These are phyloP conservation scores for Conus canariensis DNA, from an alignment of 2,888 invertebrate species.

Conservation along the genomic window DNA sequence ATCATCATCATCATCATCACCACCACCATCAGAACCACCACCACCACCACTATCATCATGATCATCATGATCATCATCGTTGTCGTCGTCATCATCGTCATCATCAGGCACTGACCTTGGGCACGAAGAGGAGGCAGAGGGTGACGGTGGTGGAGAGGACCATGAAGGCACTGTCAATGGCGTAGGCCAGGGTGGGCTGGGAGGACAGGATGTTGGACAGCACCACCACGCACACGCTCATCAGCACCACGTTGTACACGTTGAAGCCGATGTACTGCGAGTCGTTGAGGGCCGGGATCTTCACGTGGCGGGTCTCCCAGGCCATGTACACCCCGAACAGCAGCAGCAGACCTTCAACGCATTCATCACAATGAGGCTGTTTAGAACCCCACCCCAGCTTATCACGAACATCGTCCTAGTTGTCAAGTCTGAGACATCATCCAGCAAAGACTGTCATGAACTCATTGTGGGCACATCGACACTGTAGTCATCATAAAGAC, in stretches of 20 bases:
- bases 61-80: no score
- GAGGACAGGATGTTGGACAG: conserved; percentile 93
- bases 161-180: conserved; percentile 88
- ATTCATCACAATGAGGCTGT: neutral
- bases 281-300: conserved; percentile 94
- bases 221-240: conserved; percentile 91
- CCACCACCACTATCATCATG: no score
- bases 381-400: no score
- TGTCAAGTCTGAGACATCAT: no score
- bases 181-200: conserved; percentile 73
- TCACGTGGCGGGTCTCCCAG: conserved; percentile 91
- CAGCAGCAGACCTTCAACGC: conserved; percentile 86
- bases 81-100: no score
- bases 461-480: no score
- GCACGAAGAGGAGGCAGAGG: conserved; percentile 90
- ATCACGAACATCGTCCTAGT: no score
- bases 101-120: conserved; percentile 82
- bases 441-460: no score
- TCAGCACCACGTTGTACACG: conserved; percentile 94
- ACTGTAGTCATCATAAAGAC: no score
- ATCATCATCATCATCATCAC: neutral
- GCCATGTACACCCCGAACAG: conserved; percentile 96
- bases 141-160: conserved; percentile 92
- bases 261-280: conserved; percentile 95
- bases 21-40: no score